Evolutionary conservation across 2,797 vertebrate species (phyloP), one percentile per base, ranked within the genome.

Genomic region (Cirrhinus mrigala): DNA sequence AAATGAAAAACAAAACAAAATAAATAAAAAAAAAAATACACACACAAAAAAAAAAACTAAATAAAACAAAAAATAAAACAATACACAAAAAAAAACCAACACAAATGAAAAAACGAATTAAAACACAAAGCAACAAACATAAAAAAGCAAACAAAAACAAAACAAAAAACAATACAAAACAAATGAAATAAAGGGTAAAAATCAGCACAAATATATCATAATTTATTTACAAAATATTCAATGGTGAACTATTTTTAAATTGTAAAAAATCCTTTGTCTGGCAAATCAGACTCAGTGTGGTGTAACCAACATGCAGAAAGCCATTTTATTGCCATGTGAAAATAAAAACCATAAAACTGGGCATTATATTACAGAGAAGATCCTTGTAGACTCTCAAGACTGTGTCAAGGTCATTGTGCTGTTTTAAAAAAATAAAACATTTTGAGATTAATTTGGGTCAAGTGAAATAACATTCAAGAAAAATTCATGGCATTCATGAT

Each of bases 281-380:
- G 33, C 3, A 20, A 75, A 54, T 54, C 73, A 75, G 54, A 33
- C 10, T 75, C 73, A 75, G 27, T 22, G 18, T 37, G 6, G 48
- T 52, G 15, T 29, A 52, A 75, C 27, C 18, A 75, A 54, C 71
- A 75, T 12, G 48, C 48, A 75, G 18, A 54, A 75, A 75, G 27
- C 6, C 50, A 22, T 76, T 56, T 75, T 75, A 73, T 12, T 75
- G 73, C 14, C 48, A 54, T 2, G 3, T 22, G 11, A 56, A 37
- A 75, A 54, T 33, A 75, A 69, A 69, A 69, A 22, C 20, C 66
- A 69, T 69, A 69, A 40, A 69, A 40, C 66, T 40, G 66, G 66
- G 37, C 37, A 69, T 69, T 11, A 69, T 40, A 40, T 69, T 68
- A 22, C 18, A 69, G 33, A 40, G 10, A 40, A 33, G 9, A 69